A percentile compares a stretch with the other conserved stretches of the same genome.
Evolutionary conservation across 2,797 vertebrate species (phyloP).

Genomic region (Poecilia gillii): DNA sequence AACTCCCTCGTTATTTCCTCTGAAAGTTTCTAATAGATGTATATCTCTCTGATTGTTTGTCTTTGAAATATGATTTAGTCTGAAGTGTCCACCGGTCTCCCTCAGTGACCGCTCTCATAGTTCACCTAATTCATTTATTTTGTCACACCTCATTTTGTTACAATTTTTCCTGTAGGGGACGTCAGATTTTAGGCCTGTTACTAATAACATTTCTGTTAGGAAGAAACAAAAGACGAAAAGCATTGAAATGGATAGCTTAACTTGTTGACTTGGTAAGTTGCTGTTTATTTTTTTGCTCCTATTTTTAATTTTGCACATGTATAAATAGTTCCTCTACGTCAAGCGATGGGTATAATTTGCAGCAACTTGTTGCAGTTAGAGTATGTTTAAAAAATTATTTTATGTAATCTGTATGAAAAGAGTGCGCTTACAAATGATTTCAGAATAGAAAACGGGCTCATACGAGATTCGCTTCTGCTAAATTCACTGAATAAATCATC

Average conservation of each 20-base stretch:
- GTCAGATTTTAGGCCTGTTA: neutral
- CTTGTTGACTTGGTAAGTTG: neutral
- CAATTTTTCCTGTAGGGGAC: neutral
- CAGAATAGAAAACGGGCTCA: neutral
- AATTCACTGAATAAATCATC: neutral
- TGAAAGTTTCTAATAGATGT: neutral
- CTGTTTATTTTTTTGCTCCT: neutral
- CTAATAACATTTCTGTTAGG: neutral
- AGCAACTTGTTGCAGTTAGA: neutral
- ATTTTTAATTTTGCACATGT: neutral
- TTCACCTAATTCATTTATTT: slow-evolving; percentile 7
- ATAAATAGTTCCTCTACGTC: neutral
- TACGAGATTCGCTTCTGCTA: neutral
- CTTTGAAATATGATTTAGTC: neutral
- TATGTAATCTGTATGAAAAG: neutral
- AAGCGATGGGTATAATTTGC: neutral
- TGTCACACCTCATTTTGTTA: neutral
- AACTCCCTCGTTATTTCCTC: neutral
- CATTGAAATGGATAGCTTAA: neutral
- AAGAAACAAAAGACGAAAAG: neutral
- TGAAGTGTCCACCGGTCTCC: neutral
- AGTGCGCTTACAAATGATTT: neutral
- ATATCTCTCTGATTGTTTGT: neutral
- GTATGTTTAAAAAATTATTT: neutral
- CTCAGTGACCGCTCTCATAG: neutral